These are phyloP conservation scores for Chaetophractus vellerosus DNA, from an alignment of 2,797 vertebrate genomes.

Conservation along the genomic window DNA sequence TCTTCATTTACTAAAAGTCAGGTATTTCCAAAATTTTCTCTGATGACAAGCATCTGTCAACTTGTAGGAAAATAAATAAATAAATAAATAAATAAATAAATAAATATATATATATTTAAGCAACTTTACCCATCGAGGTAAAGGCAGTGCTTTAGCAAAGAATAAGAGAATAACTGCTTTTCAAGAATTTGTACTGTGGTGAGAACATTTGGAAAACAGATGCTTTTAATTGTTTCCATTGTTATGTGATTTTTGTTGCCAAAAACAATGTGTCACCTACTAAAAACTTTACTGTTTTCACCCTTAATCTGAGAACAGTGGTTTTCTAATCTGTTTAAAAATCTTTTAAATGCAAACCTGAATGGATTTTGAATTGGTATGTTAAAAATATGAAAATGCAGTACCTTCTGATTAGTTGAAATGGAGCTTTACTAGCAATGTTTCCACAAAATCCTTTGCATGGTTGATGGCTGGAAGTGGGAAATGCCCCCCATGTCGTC, in stretches of 20 bases:
- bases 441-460: not conserved
- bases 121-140: not conserved
- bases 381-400: not conserved
- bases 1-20: slow-evolving; percentile 4
- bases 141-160: not conserved
- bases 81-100: too few relatives aligned
- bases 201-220: not conserved
- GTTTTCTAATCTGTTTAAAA: slow-evolving; percentile 17
- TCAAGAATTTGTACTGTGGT: not conserved
- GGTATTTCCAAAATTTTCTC: not conserved
- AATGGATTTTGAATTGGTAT: not conserved
- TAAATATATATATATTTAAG: too few relatives aligned
- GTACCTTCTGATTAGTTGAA: not conserved
- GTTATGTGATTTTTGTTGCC: not conserved
- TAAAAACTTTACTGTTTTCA: not conserved
- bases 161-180: not conserved
- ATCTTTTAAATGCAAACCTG: not conserved
- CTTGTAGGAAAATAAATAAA: not conserved
- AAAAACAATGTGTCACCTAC: not conserved
- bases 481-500: not conserved
- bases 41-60: not conserved
- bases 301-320: not conserved
- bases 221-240: not conserved
- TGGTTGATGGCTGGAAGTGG: not conserved
- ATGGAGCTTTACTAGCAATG: not conserved